phyloP scores from a whole-genome alignment of 2,888 invertebrate species.

The Campopleginae sp. region DNA sequence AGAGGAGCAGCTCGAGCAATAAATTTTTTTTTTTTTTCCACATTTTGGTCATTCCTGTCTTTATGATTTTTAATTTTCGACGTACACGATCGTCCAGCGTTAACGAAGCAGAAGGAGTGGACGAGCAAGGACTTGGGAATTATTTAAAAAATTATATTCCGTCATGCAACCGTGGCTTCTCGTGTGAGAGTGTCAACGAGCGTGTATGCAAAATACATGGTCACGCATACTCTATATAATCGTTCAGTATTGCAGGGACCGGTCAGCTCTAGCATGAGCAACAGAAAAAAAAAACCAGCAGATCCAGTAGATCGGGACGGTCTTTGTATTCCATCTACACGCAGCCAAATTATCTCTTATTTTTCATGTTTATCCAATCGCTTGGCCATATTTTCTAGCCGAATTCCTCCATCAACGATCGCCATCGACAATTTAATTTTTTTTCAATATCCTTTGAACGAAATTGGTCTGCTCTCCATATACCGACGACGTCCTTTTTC shows the following conservation, averaged over 20 bases:
- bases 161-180: background rate
- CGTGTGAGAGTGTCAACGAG: background rate
- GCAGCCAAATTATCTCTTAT: slow-evolving; percentile 37
- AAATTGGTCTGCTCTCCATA: background rate
- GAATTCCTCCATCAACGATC: slow-evolving; percentile 10
- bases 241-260: slow-evolving; percentile 60
- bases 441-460: background rate
- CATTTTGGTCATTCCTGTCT: background rate
- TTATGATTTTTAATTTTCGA: background rate
- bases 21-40: background rate
- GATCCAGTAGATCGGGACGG: slow-evolving; percentile 57
- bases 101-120: background rate
- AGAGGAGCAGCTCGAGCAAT: background rate
- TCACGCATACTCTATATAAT: no score
- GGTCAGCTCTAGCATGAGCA: slow-evolving; percentile 48
- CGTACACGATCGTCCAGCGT: background rate
- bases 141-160: background rate
- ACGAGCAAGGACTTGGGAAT: background rate
- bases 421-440: background rate
- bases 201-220: background rate
- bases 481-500: background rate
- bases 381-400: slow-evolving; percentile 19
- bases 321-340: slow-evolving; percentile 30
- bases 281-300: slow-evolving; percentile 50
- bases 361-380: background rate